Percentiles rank a stretch among this genome's conserved stretches.
Evolutionary conservation across 2,888 invertebrate species (phyloP).

Genomic region (Cerastis rubricosa): DNA sequence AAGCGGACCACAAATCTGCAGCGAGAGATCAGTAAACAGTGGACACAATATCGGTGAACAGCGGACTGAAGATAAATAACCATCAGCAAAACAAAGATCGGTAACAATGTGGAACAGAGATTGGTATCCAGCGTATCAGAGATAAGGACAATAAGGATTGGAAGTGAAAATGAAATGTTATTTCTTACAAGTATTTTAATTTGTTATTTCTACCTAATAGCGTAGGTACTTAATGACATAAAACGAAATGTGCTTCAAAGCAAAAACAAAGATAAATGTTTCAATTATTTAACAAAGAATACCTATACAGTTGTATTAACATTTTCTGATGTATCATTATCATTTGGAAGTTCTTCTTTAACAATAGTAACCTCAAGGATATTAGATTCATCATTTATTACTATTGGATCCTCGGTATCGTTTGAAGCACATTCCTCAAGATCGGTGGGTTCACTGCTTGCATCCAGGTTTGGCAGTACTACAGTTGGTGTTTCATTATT

Average conservation of each 20-base stretch:
- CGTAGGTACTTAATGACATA: slow-evolving; percentile 31
- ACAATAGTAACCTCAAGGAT: slow-evolving; percentile 24
- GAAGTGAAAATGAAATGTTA: slow-evolving; percentile 3
- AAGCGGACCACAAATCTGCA: neutral
- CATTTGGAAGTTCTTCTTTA: slow-evolving; percentile 33
- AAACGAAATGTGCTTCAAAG: slow-evolving; percentile 64
- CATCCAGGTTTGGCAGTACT: slow-evolving; percentile 29
- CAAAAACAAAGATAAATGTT: slow-evolving; percentile 56
- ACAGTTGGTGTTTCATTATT: slow-evolving; percentile 16
- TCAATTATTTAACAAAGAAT: slow-evolving; percentile 38
- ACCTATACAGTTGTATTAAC: slow-evolving; percentile 42
- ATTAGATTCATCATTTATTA: slow-evolving; percentile 23
- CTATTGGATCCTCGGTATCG: slow-evolving; percentile 31
- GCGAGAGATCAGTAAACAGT: neutral
- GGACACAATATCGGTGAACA: neutral
- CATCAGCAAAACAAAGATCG: neutral
- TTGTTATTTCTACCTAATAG: slow-evolving; percentile 59
- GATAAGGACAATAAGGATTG: no score
- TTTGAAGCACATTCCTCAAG: slow-evolving; percentile 39
- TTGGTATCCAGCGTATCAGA: no score
- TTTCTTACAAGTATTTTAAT: slow-evolving; percentile 48
- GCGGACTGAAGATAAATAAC: neutral
- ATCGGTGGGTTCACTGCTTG: slow-evolving; percentile 42
- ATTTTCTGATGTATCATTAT: slow-evolving; percentile 30
- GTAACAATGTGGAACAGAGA: neutral